Percentiles rank a stretch among this genome's conserved stretches.
These are phyloP conservation scores for Cheirogaleus major DNA, from an alignment of 2,797 vertebrate genomes.

Conservation along the genomic window DNA sequence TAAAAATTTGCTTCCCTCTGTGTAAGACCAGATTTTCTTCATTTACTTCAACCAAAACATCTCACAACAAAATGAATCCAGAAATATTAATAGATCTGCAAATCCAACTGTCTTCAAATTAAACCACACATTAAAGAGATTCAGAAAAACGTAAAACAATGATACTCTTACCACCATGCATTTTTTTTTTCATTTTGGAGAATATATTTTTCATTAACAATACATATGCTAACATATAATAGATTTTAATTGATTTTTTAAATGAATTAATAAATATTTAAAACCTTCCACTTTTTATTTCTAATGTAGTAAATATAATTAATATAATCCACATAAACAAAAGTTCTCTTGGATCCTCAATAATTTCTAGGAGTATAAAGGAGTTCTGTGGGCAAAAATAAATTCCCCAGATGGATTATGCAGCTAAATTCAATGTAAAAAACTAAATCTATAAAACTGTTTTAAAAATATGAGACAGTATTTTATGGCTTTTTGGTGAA, in stretches of 20 bases:
- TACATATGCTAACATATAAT: neutral
- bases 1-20: neutral
- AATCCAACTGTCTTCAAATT: neutral
- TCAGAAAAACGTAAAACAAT: neutral
- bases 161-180: neutral
- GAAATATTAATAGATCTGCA: neutral
- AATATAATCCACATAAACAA: neutral
- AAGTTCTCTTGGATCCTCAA: neutral
- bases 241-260: neutral
- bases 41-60: neutral
- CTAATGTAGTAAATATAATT: neutral
- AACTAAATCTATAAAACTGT: neutral
- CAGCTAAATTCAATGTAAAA: neutral
- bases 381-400: neutral
- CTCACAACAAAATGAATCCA: neutral
- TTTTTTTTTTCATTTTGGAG: neutral
- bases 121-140: neutral
- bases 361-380: neutral
- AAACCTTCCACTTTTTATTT: neutral
- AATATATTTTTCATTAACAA: neutral
- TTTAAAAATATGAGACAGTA: neutral
- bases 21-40: neutral
- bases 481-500: neutral
- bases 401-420: neutral
- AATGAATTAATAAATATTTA: neutral